Evolutionary conservation across 2,888 invertebrate species (phyloP), one percentile per base, ranked within the genome.

Genomic region (Himalopsyche tibetana): DNA sequence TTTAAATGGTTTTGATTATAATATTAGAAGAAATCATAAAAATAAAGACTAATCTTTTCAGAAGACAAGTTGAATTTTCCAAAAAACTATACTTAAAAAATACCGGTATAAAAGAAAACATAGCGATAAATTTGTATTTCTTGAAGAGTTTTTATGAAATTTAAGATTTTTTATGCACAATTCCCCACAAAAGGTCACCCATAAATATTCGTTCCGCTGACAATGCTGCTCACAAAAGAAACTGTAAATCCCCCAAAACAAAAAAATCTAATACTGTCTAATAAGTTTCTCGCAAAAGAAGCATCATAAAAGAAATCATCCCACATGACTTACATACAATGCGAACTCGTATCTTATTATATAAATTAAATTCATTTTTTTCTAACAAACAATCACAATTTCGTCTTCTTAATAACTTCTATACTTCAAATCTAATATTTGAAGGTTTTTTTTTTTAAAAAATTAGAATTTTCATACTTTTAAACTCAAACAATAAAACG

Each of bases 101-200:
- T 15, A 9, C 9, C 15, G 15, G 51, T 5, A 51, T 4, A 51
- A 51, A 63, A 63, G 28, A 63, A 63, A 19, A 63, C 63, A 56
- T 56, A 56, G 17, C 56, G 56, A 56, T 56, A 63, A 63, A 19
- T 63, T 63, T 63, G 63, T 63, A 63, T 63, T 19, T 63, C 63
- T 63, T 11, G 19, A 63, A 63, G 63, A n/a, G 28, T 63, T 63
- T 63, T 63, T 63, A 63, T 63, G 63, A 63, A 19, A 63, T 63
- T 63, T 19, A 9, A 63, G 63, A 63, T 19, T 63, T 63, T 63
- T 63, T 63, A 63, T 63, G 63, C 63, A 63, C n/a, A 63, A 63
- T 63, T 63, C 8, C 11, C 11, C 63, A 63, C 63, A 63, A 63
- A 63, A 63, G 63, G 63, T n/a, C 63, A 19, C n/a, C 19, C 63